Evolutionary conservation across 2,797 vertebrate species (phyloP).

Genomic region (Muraenolepis orangiensis): DNA sequence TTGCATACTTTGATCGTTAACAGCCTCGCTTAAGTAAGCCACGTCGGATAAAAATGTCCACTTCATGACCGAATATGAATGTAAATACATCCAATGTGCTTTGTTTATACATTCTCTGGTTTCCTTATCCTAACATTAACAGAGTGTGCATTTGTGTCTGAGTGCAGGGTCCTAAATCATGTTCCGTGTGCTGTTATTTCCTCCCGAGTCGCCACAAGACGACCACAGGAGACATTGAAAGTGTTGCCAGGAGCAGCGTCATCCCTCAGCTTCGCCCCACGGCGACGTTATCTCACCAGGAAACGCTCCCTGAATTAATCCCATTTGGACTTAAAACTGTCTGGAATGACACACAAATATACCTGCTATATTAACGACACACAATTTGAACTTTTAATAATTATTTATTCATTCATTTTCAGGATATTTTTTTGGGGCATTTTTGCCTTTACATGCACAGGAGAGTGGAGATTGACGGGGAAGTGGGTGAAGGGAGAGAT

Average conservation of each 20-base stretch:
- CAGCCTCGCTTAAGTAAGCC: background rate
- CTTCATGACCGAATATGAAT: too few species aligned
- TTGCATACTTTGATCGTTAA: too few species aligned
- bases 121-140: background rate
- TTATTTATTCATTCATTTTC: too few species aligned
- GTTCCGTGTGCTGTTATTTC: conserved; percentile 23
- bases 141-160: background rate
- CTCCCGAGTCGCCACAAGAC: conserved; percentile 42
- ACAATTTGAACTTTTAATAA: too few species aligned
- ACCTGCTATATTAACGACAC: background rate
- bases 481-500: too few species aligned
- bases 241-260: conserved; percentile 58
- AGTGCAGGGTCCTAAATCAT: background rate
- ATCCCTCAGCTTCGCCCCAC: background rate
- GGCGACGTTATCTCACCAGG: conserved; percentile 36
- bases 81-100: conserved; percentile 1
- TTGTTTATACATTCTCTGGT: conserved; percentile 30
- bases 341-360: background rate
- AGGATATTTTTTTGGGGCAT: too few species aligned
- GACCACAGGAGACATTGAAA: conserved; percentile 35
- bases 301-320: conserved; percentile 56
- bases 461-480: too few species aligned
- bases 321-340: conserved; percentile 44
- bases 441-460: too few species aligned
- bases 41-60: background rate